Conservation (phyloP, 92 coral and sea anemone species). For the Blastomussa wellsi region DNA sequence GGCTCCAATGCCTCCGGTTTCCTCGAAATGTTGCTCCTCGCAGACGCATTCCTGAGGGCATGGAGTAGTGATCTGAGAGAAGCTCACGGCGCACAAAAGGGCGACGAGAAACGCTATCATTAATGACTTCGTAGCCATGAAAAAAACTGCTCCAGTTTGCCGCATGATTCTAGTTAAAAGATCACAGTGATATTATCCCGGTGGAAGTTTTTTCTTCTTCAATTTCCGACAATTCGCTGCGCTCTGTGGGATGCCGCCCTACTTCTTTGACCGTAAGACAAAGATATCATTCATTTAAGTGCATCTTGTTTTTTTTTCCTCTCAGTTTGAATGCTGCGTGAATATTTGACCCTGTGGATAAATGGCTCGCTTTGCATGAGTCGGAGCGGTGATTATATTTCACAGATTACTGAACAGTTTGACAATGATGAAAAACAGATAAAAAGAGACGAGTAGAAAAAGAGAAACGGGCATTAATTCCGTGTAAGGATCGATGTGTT, state of each 20-base stretch:
- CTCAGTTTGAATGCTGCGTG: not conserved
- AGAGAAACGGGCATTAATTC: not conserved
- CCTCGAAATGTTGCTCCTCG: slow-evolving; percentile 31
- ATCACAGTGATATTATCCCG: not conserved
- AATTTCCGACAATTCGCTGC: no score
- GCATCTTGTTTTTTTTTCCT: not conserved
- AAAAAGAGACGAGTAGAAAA: not conserved
- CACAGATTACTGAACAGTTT: not conserved
- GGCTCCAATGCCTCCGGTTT: slow-evolving; percentile 50
- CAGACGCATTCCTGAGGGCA: slow-evolving; percentile 62
- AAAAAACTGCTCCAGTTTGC: not conserved
- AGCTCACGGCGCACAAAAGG: not conserved
- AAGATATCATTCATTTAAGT: slow-evolving; percentile 17
- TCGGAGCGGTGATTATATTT: slow-evolving; percentile 19
- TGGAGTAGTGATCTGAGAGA: slow-evolving; percentile 15
- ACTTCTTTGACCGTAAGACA: not conserved
- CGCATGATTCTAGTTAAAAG: not conserved
- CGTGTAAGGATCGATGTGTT: no score
- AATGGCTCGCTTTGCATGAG: not conserved
- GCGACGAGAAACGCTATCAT: not conserved
- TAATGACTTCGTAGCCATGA: not conserved
- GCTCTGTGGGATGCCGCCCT: not conserved
- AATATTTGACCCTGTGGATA: slow-evolving; percentile 22
- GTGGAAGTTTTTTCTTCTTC: not conserved
- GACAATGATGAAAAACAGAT: slow-evolving; percentile 8